Percentiles rank a stretch among this genome's conserved stretches.
Conservation (phyloP, 2,888 invertebrate species). For the Lithophane leautieri region DNA sequence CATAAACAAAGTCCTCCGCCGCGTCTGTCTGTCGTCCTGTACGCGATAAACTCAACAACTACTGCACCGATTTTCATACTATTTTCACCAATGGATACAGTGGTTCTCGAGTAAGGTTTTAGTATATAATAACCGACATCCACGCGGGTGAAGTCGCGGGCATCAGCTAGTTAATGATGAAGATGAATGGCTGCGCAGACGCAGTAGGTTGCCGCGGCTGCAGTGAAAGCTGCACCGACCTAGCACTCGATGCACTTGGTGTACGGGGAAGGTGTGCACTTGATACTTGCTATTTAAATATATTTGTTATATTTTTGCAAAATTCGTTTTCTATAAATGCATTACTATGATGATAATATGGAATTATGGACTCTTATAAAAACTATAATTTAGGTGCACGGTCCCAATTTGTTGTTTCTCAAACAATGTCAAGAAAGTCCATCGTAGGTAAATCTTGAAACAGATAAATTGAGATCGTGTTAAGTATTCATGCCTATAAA, state of each 20-base stretch:
- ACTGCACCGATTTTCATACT: no score
- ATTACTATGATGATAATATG: neutral
- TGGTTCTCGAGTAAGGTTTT: no score
- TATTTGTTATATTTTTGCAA: neutral
- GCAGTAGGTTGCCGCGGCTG: constrained; percentile 65
- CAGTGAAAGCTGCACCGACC: constrained; percentile 77
- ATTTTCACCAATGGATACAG: no score
- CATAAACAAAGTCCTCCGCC: no score
- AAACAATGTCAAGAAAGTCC: neutral
- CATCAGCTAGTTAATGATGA: no score
- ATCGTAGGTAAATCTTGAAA: neutral
- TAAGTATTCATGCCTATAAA: neutral
- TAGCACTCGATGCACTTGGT: constrained; percentile 69
- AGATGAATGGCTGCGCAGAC: constrained; percentile 51
- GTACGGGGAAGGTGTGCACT: constrained; percentile 45
- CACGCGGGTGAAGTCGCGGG: no score
- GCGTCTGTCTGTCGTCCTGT: no score
- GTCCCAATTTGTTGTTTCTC: neutral
- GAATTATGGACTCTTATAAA: neutral
- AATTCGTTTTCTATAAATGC: neutral
- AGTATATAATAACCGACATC: no score
- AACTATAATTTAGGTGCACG: neutral
- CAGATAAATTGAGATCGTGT: no score
- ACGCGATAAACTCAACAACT: no score
- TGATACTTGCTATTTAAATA: constrained; percentile 59